Conservation (phyloP, 2,113 vertebrate species). For the Crotalus tigris region DNA sequence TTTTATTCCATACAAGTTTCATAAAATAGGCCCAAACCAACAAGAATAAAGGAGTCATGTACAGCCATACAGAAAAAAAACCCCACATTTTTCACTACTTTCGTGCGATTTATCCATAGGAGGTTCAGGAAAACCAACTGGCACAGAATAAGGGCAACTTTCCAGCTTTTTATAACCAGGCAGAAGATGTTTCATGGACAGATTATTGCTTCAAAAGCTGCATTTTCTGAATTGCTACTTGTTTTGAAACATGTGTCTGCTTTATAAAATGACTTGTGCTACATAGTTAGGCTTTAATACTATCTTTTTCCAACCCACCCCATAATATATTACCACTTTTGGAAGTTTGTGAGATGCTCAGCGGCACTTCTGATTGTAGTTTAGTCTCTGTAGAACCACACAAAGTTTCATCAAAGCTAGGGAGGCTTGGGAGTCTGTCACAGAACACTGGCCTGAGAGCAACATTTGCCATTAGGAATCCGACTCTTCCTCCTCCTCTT, state of each 20-base stretch:
- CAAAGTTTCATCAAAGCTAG: not conserved
- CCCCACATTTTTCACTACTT: not conserved
- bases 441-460: conserved; percentile 14
- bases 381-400: conserved; percentile 14
- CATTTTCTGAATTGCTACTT: not conserved
- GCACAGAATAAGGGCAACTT: not conserved
- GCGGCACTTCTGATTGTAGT: rapidly evolving
- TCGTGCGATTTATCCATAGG: not conserved
- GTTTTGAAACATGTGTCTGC: not conserved
- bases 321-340: not conserved
- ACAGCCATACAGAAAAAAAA: not conserved
- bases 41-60: not conserved
- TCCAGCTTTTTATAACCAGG: not conserved
- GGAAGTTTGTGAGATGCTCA: not conserved
- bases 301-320: not conserved
- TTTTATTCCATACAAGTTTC: not conserved
- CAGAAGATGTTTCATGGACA: not conserved
- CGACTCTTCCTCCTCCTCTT: conserved; percentile 66
- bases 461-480: conserved; percentile 62
- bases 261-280: conserved; percentile 31
- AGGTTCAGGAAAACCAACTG: not conserved
- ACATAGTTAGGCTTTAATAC: conserved; percentile 37
- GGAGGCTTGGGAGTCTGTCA: conserved; percentile 42
- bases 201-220: conserved; percentile 54
- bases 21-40: not conserved